phyloP scores from a whole-genome alignment of 2,888 invertebrate genomes.

The Lysandra coridon region DNA sequence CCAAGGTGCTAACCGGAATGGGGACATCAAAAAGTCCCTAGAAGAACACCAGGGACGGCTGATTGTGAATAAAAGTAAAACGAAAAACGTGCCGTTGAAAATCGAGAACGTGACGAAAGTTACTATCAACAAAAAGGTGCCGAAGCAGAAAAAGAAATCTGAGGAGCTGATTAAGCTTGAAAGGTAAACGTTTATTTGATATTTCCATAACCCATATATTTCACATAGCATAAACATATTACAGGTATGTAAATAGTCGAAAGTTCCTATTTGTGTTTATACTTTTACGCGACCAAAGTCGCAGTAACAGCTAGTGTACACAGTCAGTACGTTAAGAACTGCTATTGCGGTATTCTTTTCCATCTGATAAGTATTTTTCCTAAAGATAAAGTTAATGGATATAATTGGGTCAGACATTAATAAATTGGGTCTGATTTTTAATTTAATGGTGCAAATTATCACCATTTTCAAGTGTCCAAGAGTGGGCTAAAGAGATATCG shows the following conservation, averaged over 20 bases:
- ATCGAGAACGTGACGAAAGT: conserved; percentile 57
- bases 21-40: conserved; percentile 59
- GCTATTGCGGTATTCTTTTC: background rate
- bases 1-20: conserved; percentile 40
- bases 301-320: background rate
- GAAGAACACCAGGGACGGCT: conserved; percentile 57
- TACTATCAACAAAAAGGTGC: conserved; percentile 48
- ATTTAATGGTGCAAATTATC: background rate
- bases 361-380: background rate
- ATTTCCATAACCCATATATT: background rate
- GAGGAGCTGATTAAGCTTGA: conserved; percentile 55
- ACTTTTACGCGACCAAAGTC: background rate
- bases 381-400: background rate
- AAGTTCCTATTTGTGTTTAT: background rate
- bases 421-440: background rate
- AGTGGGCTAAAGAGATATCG: conserved; percentile 66
- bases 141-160: conserved; percentile 42
- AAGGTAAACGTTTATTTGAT: conserved; percentile 45
- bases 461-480: conserved; percentile 51
- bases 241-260: background rate
- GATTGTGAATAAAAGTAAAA: conserved; percentile 53
- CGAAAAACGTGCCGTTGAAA: conserved; percentile 52
- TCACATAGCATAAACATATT: background rate
- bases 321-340: background rate
- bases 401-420: background rate